Conservation (phyloP, 2,797 vertebrate genomes). For the Simalia tracyae region DNA sequence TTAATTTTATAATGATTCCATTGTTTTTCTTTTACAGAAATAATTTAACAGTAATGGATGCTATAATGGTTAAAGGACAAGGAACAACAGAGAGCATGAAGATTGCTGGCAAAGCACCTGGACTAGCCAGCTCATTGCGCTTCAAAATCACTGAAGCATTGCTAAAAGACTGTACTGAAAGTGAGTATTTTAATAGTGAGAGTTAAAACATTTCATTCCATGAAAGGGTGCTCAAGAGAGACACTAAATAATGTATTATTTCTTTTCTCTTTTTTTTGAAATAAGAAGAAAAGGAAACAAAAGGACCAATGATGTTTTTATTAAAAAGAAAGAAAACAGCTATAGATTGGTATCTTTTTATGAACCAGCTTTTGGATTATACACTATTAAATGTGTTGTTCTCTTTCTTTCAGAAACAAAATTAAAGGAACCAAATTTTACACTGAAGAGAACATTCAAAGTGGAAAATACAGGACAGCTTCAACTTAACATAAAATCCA, state of each 20-base stretch:
- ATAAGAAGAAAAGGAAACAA: background rate
- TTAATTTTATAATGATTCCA: constrained; percentile 1
- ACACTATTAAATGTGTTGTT: constrained; percentile 13
- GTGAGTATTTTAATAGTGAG: constrained; percentile 77
- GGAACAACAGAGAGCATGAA: constrained; percentile 91
- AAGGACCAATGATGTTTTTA: background rate
- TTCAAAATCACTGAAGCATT: constrained; percentile 97
- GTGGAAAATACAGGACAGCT: constrained; percentile 95
- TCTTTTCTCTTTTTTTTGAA: background rate
- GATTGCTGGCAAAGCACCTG: constrained; percentile 89
- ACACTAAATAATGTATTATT: background rate
- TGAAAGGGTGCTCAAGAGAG: background rate
- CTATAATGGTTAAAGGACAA: constrained; percentile 88
- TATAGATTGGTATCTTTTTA: background rate
- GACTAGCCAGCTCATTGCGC: constrained; percentile 88
- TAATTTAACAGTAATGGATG: constrained; percentile 94
- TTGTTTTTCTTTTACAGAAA: constrained; percentile 77
- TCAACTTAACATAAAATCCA: constrained; percentile 83
- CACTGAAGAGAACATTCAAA: constrained; percentile 89
- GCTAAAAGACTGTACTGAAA: constrained; percentile 94
- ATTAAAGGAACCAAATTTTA: constrained; percentile 92
- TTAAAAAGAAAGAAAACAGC: background rate
- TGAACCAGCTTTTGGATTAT: background rate
- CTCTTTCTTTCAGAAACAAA: constrained; percentile 80
- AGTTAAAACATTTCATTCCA: background rate